These are phyloP conservation scores for Gobionotothen gibberifrons DNA, from an alignment of 2,797 vertebrate species.

Conservation along the genomic window DNA sequence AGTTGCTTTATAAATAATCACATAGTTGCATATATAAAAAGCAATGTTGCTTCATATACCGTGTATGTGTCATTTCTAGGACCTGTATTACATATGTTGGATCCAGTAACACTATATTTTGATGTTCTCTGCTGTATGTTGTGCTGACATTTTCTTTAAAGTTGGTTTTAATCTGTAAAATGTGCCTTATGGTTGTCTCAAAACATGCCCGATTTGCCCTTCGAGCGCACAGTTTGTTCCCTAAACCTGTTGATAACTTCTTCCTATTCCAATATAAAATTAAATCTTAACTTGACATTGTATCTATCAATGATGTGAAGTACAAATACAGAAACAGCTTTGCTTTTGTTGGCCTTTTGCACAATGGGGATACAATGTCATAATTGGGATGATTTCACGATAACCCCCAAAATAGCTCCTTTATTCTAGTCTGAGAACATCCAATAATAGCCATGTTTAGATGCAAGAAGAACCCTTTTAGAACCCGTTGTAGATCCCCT, in stretches of 20 bases:
- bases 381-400: constrained; percentile 18
- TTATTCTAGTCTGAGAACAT: not conserved
- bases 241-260: constrained; percentile 22
- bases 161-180: constrained; percentile 50
- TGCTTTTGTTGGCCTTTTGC: not conserved
- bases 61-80: constrained; percentile 65
- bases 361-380: not conserved
- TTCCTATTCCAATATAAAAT: no score
- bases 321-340: not conserved
- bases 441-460: not conserved
- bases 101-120: constrained; percentile 74
- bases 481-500: constrained; percentile 16
- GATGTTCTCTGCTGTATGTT: constrained; percentile 39
- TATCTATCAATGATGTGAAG: not conserved
- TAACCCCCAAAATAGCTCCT: not conserved
- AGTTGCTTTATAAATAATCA: constrained; percentile 66
- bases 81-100: constrained; percentile 60
- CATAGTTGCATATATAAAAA: constrained; percentile 63
- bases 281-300: constrained; percentile 6
- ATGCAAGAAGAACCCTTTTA: not conserved
- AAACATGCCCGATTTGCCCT: constrained; percentile 71
- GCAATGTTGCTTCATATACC: constrained; percentile 68
- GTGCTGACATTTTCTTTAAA: constrained; percentile 77
- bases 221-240: constrained; percentile 76
- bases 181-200: constrained; percentile 63